Evolutionary conservation across 2,113 vertebrate species (phyloP), one percentile per base, ranked within the genome.

Genomic region (Corythornis madagascariensis): DNA sequence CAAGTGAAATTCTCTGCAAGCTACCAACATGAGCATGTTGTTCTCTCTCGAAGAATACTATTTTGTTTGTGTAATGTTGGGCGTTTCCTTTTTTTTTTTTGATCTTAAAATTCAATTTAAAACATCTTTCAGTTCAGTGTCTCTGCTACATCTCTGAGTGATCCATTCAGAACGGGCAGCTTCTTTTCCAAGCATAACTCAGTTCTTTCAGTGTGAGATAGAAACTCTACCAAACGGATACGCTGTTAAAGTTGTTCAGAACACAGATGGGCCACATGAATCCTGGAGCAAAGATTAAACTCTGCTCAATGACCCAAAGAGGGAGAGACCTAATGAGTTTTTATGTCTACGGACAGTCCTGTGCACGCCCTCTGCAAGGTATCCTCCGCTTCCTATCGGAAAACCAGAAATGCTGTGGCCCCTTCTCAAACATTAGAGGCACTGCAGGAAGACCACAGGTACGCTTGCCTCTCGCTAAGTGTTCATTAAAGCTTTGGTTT

Each of bases 11-110:
- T 83, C 87, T 48, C 10, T 86, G 59, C 9, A 48, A 9, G 22
- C 70, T 22, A 89, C 75, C 60, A 52, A 96, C 73, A 91, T 59
- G 66, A 78, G 47, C 11, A 75, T 10, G 52, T 60, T 95, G 93
- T 86, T 93, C 83, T 93, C 50, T 20, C 38, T 57, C 75, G 38
- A 90, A 88, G 67, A 77, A 24, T 1, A 0, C 18, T 4, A 18
- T 35, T 82, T 63, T 1, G 0, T 22, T 53, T 82, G 42, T 48
- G 22, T 66, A 61, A 60, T 53, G 31, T 11, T 45, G 35, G 11
- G 47, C 57, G 75, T 47, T 40, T 60, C 57, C n/a, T 59, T 59
- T 24, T n/a, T 31, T 7, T 86, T 61, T 55, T 79, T 88, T 57
- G 14, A 4, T 69, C 60, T 67, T 80, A 55, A 66, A 83, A 60